Evolutionary conservation across 1,140 invertebrate genomes (phyloP).

Genomic region (Drosophila kepulauana): DNA sequence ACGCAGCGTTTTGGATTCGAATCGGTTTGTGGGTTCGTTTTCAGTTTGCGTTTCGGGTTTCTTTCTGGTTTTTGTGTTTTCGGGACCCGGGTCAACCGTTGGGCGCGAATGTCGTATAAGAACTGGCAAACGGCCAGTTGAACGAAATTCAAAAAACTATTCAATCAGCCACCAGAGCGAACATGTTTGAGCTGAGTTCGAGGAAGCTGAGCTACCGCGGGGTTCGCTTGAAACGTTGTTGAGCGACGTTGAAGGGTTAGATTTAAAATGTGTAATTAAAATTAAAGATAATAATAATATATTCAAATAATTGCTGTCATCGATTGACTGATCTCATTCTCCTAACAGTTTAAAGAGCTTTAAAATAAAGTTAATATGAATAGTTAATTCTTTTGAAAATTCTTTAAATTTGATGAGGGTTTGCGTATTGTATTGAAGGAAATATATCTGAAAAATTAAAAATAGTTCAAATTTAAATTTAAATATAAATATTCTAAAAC

Average conservation of each 20-base stretch:
- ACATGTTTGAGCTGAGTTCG: slow-evolving; percentile 64
- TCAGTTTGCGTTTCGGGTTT: background rate
- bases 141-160: slow-evolving; percentile 51
- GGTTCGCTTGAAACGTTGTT: slow-evolving; percentile 6
- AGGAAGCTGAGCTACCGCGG: slow-evolving; percentile 48
- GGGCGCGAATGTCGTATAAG: slow-evolving; percentile 66
- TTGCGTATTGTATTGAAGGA: no score
- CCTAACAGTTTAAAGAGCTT: no score
- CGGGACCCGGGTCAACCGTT: slow-evolving; percentile 52
- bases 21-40: slow-evolving; percentile 2
- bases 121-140: slow-evolving; percentile 59
- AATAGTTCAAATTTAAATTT: no score
- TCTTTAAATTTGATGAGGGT: no score
- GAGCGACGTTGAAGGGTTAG: background rate
- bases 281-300: no score
- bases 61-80: slow-evolving; percentile 3
- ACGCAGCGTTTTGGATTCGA: slow-evolving; percentile 6
- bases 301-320: no score
- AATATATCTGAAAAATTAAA: no score
- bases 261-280: no score
- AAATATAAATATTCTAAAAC: no score
- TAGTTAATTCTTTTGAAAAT: no score
- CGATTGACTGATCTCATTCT: no score
- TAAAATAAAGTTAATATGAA: no score
- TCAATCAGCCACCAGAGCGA: slow-evolving; percentile 44